phyloP scores from a whole-genome alignment of 2,113 vertebrate species.

The Perca schrenkii region DNA sequence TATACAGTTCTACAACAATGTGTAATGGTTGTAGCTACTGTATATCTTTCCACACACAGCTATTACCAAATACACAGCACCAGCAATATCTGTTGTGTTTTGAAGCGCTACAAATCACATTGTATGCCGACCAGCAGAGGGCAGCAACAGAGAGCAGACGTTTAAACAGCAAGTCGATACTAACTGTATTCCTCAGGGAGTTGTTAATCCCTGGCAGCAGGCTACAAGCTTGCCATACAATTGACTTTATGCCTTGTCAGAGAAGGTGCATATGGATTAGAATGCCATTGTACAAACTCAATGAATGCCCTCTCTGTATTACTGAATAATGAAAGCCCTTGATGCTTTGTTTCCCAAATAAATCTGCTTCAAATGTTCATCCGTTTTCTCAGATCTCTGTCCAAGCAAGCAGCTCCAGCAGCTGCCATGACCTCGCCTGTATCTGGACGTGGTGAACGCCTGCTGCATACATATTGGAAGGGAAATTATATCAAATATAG shows the following conservation, averaged over 20 bases:
- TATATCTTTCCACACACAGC: neutral
- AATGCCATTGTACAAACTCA: constrained; percentile 49
- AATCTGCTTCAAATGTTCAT: constrained; percentile 54
- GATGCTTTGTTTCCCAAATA: constrained; percentile 63
- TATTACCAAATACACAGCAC: neutral
- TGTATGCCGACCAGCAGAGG: constrained; percentile 68
- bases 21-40: neutral
- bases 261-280: constrained; percentile 68
- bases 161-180: constrained; percentile 19
- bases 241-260: constrained; percentile 67
- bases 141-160: constrained; percentile 60
- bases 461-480: neutral
- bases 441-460: neutral
- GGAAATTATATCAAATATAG: neutral
- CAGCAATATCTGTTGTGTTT: neutral
- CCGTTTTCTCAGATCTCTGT: constrained; percentile 50
- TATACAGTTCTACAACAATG: neutral
- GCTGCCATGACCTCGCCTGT: constrained; percentile 43
- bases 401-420: constrained; percentile 39
- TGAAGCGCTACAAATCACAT: constrained; percentile 1
- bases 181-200: constrained; percentile 34
- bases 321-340: constrained; percentile 49
- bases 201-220: constrained; percentile 64
- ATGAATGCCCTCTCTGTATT: constrained; percentile 69
- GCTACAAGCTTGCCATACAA: constrained; percentile 45